Evolutionary conservation across 1,140 invertebrate genomes (phyloP), one percentile per base, ranked within the genome.

Genomic region (Hypothenemus hampei): DNA sequence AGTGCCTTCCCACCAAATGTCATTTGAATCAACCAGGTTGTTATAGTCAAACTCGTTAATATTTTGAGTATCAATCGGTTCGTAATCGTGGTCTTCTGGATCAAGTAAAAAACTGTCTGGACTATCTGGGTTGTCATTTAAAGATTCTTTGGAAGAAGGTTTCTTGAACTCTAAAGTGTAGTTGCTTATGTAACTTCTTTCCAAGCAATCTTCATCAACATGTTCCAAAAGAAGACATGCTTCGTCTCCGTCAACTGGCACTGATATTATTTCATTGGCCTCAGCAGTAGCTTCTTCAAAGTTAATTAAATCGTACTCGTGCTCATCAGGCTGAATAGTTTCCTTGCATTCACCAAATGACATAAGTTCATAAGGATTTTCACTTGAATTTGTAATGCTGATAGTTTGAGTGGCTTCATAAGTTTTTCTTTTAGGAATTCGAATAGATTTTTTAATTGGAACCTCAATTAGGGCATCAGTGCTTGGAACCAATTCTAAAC

Each of bases 1-100:
- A 0, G 68, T 67, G 13, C 71, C 69, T 60, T 71, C 70, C 61
- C 66, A 73, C 71, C 72, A 71, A 43, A 71, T 64, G 45, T 70
- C 64, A 31, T 57, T 48, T 8, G 44, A 41, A n/a, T 31, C 43
- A 11, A 35, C 41, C 24, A 37, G 33, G 31, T 50, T 22, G 20
- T 58, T 49, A 35, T 61, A 58, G 10, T 52, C 49, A 44, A 59
- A 59, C 16, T 59, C 45, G 13, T 58, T 39, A 23, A 56, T 0
- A 41, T 54, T 41, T 56, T 63, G 56, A 29, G 54, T 58, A 20
- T 70, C 65, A 11, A 70, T 61, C 0, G 63, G 62, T 60, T 71
- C 68, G 35, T 70, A 71, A 40, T 63, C 52, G 24, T 60, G 44
- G 13, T 65, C 61, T n/a, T 57, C 50, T 1, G 47, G 46, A 33